These are phyloP conservation scores for Dermochelys coriacea DNA, from an alignment of 2,797 vertebrate genomes.

Conservation along the genomic window DNA sequence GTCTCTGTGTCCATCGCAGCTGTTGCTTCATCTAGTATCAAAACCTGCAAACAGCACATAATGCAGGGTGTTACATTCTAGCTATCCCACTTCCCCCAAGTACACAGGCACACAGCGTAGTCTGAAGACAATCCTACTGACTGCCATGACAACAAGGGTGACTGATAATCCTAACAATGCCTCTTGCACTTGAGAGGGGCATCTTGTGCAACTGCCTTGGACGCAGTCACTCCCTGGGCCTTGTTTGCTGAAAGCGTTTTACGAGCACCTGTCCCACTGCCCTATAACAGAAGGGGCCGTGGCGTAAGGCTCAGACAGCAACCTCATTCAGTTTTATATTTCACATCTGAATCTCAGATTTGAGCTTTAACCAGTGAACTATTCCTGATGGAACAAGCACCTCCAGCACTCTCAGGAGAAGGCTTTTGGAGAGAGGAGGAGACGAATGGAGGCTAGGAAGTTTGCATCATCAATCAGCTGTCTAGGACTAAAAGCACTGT, in stretches of 20 bases:
- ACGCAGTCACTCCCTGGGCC: background rate
- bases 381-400: background rate
- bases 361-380: background rate
- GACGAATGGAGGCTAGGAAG: background rate
- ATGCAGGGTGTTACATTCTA: background rate
- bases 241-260: background rate
- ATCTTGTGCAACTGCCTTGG: background rate
- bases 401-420: background rate
- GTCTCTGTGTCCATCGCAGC: constrained; percentile 94
- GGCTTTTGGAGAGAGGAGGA: background rate
- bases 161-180: fast-evolving
- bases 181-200: background rate
- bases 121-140: background rate
- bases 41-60: constrained; percentile 80
- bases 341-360: background rate
- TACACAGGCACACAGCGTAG: fast-evolving
- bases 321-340: background rate
- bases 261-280: background rate
- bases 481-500: background rate
- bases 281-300: background rate
- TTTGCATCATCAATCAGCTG: background rate
- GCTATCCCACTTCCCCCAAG: background rate
- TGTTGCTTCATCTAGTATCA: constrained; percentile 95
- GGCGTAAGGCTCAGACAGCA: background rate
- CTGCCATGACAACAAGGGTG: background rate